Base-by-base conservation (phyloP, 2,888 invertebrate genomes). In the Drosophila peninsularis region DNA sequence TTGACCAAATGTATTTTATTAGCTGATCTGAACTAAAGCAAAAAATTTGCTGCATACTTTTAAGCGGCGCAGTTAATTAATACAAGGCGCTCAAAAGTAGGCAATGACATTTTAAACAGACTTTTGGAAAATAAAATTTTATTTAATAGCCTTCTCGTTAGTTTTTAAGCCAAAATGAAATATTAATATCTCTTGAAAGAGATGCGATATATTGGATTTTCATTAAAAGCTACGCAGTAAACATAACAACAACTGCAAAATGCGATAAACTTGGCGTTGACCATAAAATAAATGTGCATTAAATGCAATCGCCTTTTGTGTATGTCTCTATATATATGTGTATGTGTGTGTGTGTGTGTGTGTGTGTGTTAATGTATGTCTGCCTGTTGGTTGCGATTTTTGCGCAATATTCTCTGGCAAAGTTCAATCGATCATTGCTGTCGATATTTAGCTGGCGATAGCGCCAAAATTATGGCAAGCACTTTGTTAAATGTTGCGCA, bases 341-440 rank as follows among this genome's bases (percentile, higher is more conserved):
- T 87, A 71, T 88, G 87, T 30, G 5, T 7, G 7, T 83, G 64
- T 57, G 17, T 79, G 82, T 73, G 53, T 41, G 41, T n/a, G n/a
- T n/a, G 64, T 61, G 30, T 87, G 72, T 88, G 87, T 30, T 30
- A 6, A 30, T 83, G 64, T 57, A 21, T 79, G 82, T 73, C 55
- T 41, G 41, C 21, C 14, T 32, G 17, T 49, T 41, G 27, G 47
- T 54, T 62, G 63, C 49, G 41, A 66, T 54, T 27, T 65, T 65
- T 65, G 55, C 58, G 58, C 78, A 80, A 78, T 77, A 72, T 78
- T 78, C 77, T 71, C 65, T 67, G 78, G 55, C 88, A 83, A 86
- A 83, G 89, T 83, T 83, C 83, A 87, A 83, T 83, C 83, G 83
- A 83, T 83, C 89, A 83, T 84, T 88, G 65, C 83, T 83, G 82